These are phyloP conservation scores for Trachops cirrhosus DNA, from an alignment of 2,797 vertebrate species.

Conservation along the genomic window DNA sequence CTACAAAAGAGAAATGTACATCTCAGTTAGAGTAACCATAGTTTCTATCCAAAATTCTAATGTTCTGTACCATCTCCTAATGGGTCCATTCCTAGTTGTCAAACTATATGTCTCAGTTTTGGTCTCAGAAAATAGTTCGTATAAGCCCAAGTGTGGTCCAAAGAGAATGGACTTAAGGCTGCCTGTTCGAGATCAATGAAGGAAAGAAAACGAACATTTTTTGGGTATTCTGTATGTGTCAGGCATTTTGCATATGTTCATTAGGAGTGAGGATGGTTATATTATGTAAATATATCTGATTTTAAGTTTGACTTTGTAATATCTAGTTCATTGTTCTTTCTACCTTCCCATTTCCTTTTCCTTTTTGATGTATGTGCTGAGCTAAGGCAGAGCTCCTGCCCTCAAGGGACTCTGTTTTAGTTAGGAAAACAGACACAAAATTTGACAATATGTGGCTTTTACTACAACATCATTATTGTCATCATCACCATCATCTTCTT, in stretches of 20 bases:
- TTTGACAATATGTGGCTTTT: not conserved
- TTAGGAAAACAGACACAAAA: not conserved
- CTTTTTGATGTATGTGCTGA: not conserved
- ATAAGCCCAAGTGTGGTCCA: not conserved
- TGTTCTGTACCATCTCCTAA: not conserved
- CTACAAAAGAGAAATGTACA: not conserved
- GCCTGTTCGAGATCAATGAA: constrained; percentile 6
- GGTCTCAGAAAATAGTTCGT: constrained; percentile 1
- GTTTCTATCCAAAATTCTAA: not conserved
- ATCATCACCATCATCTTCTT: not conserved
- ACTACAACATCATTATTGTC: not conserved
- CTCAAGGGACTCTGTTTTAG: not conserved
- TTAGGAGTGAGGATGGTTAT: not conserved
- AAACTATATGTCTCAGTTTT: not conserved
- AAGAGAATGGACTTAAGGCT: constrained; percentile 7
- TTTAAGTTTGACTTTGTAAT: constrained; percentile 33
- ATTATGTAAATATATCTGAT: not conserved
- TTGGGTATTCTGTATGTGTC: not conserved
- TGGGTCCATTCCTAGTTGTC: not conserved
- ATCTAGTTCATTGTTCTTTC: not conserved
- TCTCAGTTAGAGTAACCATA: not conserved
- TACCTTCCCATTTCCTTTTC: not conserved
- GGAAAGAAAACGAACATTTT: constrained; percentile 11
- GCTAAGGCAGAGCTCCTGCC: not conserved
- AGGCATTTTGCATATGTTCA: not conserved